Evolutionary conservation across 2,113 vertebrate species (phyloP).

Genomic region (Cyprinus carpio): DNA sequence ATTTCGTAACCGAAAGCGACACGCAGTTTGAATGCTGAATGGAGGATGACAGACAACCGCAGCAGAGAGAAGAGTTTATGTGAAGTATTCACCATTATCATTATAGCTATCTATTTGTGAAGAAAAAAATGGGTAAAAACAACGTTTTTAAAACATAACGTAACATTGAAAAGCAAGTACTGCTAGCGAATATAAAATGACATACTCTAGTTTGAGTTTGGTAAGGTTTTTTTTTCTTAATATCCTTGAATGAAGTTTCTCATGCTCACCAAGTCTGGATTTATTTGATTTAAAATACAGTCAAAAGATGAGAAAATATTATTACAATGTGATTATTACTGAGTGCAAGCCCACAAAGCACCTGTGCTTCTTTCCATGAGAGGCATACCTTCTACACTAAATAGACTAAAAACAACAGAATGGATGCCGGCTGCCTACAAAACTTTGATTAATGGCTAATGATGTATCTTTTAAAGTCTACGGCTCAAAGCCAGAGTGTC

Average conservation of each 20-base stretch:
- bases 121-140: neutral
- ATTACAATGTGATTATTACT: conserved; percentile 6
- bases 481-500: neutral
- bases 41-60: no score
- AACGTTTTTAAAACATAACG: neutral
- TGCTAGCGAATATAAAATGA: neutral
- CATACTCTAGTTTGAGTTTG: neutral
- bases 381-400: neutral
- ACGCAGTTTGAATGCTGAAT: no score
- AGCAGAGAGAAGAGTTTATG: no score
- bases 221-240: no score
- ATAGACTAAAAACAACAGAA: neutral
- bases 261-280: neutral
- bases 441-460: neutral
- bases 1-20: no score
- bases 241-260: no score
- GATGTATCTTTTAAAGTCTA: neutral
- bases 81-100: no score
- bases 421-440: neutral
- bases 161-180: neutral
- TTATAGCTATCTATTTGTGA: neutral
- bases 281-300: neutral
- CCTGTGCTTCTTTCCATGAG: neutral
- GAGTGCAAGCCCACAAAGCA: neutral
- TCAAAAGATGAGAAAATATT: no score